A percentile compares a stretch with the other conserved stretches of the same genome.
Evolutionary conservation across 2,888 invertebrate genomes (phyloP).

Genomic region (Pycnomerus fuliginosus): DNA sequence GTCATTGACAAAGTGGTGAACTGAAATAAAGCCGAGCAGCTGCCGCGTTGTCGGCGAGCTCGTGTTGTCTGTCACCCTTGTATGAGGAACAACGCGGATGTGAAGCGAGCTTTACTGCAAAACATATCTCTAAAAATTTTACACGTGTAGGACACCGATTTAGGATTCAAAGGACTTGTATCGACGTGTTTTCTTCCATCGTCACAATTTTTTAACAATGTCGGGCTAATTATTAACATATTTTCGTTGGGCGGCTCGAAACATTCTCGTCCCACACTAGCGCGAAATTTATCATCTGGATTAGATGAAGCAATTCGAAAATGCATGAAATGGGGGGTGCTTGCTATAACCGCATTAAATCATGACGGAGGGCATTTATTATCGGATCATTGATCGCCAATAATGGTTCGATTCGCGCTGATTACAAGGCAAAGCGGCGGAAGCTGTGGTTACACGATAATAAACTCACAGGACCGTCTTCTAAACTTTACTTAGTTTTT

Average conservation of each 20-base stretch:
- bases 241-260: too few relatives aligned
- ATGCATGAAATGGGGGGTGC: too few relatives aligned
- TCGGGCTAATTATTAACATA: too few relatives aligned
- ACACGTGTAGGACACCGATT: slow-evolving; percentile 38
- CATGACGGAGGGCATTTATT: slow-evolving; percentile 27
- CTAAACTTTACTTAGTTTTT: too few relatives aligned
- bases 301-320: too few relatives aligned
- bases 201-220: too few relatives aligned
- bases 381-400: slow-evolving; percentile 52
- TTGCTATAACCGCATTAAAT: slow-evolving; percentile 16
- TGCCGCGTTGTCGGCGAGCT: slow-evolving; percentile 33
- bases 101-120: slow-evolving; percentile 19
- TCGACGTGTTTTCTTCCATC: slow-evolving; percentile 29
- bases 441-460: slow-evolving; percentile 44
- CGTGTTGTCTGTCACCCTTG: slow-evolving; percentile 43
- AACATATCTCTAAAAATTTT: slow-evolving; percentile 37
- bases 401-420: slow-evolving; percentile 52
- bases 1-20: slow-evolving; percentile 49
- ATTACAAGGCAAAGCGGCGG: slow-evolving; percentile 51
- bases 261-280: too few relatives aligned
- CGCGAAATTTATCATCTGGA: too few relatives aligned
- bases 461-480: slow-evolving; percentile 4
- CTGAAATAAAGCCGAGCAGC: slow-evolving; percentile 49
- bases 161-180: slow-evolving; percentile 31
- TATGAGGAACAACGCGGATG: slow-evolving; percentile 39